Conservation (phyloP, 2,797 vertebrate species). For the Siniperca scherzeri region DNA sequence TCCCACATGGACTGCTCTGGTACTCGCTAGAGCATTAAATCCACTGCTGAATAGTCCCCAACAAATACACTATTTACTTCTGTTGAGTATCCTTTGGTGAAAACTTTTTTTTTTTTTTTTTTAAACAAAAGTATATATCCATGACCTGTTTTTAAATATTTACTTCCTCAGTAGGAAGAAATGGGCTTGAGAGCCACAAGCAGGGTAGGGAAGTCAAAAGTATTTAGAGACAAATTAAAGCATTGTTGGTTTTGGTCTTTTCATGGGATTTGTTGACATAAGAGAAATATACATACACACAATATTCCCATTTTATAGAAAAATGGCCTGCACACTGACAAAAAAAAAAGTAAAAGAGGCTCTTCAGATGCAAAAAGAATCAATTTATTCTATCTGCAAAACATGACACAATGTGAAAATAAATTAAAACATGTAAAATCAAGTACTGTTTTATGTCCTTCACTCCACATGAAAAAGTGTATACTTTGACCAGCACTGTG, state of each 20-base stretch:
- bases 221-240: background rate
- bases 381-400: background rate
- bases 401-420: background rate
- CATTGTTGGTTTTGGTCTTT: background rate
- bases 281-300: background rate
- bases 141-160: background rate
- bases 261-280: background rate
- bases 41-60: background rate
- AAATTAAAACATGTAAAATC: background rate
- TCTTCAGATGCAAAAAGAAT: background rate
- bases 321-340: background rate
- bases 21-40: background rate
- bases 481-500: background rate
- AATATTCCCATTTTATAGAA: background rate
- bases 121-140: background rate
- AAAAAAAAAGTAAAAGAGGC: background rate
- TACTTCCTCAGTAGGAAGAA: background rate
- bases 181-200: background rate
- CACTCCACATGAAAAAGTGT: constrained; percentile 1
- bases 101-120: background rate
- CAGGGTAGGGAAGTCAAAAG: background rate
- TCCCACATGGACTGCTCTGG: background rate
- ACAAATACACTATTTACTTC: background rate
- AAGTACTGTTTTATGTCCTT: background rate
- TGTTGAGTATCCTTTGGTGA: background rate